These are phyloP conservation scores for Meandrusa payeni DNA, from an alignment of 2,888 invertebrate genomes.

Conservation along the genomic window DNA sequence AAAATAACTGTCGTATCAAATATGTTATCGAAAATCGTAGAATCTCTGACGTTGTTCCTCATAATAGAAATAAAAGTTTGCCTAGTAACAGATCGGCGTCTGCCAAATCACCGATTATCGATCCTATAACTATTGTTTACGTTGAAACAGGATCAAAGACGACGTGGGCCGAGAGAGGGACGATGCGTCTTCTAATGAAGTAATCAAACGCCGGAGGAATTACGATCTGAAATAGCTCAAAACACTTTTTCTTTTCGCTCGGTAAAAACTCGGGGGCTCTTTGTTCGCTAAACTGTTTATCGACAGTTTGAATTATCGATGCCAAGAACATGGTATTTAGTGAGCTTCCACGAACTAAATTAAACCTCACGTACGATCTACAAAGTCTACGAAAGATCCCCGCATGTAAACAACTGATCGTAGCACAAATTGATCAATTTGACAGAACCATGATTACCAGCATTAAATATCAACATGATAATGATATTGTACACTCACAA, in stretches of 20 bases:
- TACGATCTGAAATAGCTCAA: conserved; percentile 10
- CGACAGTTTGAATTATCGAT: background rate
- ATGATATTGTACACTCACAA: too few species aligned
- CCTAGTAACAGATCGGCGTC: conserved; percentile 8
- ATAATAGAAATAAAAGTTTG: conserved; percentile 3
- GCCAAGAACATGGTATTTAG: background rate
- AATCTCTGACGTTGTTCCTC: too few species aligned
- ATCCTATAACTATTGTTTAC: conserved; percentile 6
- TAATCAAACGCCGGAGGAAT: conserved; percentile 8
- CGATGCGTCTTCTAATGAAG: conserved; percentile 15
- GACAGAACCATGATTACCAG: too few species aligned
- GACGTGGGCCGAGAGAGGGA: background rate
- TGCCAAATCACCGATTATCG: conserved; percentile 11
- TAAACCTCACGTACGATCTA: conserved; percentile 3
- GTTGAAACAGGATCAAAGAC: conserved; percentile 19
- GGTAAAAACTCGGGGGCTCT: background rate
- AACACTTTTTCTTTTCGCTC: conserved; percentile 8
- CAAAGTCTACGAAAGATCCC: too few species aligned
- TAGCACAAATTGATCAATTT: too few species aligned
- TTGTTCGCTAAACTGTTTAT: background rate
- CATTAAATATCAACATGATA: too few species aligned
- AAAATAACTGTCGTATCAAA: too few species aligned
- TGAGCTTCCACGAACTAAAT: background rate
- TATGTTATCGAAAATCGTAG: too few species aligned
- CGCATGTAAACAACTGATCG: too few species aligned